A percentile compares a stretch with the other conserved stretches of the same genome.
These are phyloP conservation scores for Polypedilum vanderplanki DNA, from an alignment of 1,140 invertebrate species.

Conservation along the genomic window DNA sequence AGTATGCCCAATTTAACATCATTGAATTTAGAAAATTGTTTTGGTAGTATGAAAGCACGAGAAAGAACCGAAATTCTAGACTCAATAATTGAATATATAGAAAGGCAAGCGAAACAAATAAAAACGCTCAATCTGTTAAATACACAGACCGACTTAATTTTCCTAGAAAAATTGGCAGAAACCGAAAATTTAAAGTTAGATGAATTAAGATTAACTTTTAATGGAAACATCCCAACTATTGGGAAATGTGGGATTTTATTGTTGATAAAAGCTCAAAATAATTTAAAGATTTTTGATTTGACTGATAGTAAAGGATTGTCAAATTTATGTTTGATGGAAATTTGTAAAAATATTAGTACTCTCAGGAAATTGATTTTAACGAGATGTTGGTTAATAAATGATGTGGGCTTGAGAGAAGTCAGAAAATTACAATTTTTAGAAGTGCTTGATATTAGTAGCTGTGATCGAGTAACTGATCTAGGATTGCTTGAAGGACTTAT, in stretches of 20 bases:
- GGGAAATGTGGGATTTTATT: not conserved
- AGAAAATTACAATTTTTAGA: not conserved
- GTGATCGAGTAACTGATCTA: not conserved
- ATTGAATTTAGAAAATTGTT: conserved; percentile 1
- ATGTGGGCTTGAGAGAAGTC: not conserved
- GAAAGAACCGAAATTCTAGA: not conserved
- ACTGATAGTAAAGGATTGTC: conserved; percentile 1
- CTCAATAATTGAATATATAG: not conserved
- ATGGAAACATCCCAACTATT: not conserved
- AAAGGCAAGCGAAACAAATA: not conserved
- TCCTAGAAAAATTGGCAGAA: conserved; percentile 1
- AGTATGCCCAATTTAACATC: not conserved
- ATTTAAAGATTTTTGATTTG: not conserved
- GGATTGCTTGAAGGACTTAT: not conserved
- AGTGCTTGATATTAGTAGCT: conserved; percentile 1
- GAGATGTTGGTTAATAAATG: conserved; percentile 22
- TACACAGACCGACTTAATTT: not conserved
- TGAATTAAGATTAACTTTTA: conserved; percentile 14
- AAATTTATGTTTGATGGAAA: conserved; percentile 25
- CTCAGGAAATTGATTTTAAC: not conserved
- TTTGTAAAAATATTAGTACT: not conserved
- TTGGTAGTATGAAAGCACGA: not conserved
- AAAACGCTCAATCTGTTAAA: not conserved
- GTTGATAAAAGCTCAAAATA: not conserved
- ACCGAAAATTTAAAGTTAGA: not conserved